A percentile compares a stretch with the other conserved stretches of the same genome.
These are phyloP conservation scores for Laterallus jamaicensis DNA, from an alignment of 2,113 vertebrate genomes.

Conservation along the genomic window DNA sequence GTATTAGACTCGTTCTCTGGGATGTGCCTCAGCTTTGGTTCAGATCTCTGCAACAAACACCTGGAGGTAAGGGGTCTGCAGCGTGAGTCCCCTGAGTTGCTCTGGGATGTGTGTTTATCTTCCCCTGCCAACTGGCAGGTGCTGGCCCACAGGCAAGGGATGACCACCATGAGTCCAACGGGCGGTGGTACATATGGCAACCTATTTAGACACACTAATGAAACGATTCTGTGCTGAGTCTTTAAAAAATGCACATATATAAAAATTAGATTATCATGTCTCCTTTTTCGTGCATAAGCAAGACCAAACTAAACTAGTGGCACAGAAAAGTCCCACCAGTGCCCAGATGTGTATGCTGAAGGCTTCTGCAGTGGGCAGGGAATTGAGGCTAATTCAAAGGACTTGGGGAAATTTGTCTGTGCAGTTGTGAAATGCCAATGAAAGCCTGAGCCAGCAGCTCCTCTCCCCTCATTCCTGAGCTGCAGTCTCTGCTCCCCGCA, in stretches of 20 bases:
- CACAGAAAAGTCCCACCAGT: background rate
- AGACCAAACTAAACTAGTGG: background rate
- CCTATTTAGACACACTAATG: background rate
- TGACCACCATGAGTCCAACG: background rate
- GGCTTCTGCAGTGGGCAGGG: background rate
- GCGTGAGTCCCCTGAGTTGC: background rate
- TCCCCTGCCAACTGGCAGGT: background rate
- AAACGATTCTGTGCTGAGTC: background rate
- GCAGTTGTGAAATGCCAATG: background rate
- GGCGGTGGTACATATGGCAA: rapidly evolving
- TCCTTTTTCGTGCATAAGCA: background rate
- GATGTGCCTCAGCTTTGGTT: background rate
- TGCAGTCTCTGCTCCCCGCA: background rate
- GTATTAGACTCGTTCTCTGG: background rate
- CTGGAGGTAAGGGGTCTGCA: background rate
- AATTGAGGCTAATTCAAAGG: background rate
- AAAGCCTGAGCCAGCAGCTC: background rate
- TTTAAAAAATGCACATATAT: too few species aligned
- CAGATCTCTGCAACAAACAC: background rate
- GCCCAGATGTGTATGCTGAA: background rate
- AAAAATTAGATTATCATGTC: background rate
- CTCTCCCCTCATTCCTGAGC: background rate
- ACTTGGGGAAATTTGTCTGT: background rate
- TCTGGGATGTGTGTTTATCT: background rate
- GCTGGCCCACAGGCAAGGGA: too few species aligned